Evolutionary conservation across 2,797 vertebrate species (phyloP).

Genomic region (Columba guinea): DNA sequence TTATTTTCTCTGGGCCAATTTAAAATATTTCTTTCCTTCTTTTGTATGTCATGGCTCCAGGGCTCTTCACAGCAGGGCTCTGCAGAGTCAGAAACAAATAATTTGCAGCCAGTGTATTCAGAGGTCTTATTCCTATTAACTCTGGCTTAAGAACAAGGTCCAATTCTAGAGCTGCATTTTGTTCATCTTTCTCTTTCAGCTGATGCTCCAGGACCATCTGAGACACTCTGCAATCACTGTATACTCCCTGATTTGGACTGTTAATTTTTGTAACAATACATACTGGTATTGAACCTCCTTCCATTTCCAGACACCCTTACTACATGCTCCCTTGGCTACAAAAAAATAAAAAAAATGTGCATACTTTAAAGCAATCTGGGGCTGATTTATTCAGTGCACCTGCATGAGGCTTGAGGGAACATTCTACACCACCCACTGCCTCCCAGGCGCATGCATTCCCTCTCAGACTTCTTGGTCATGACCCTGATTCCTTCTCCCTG

Average conservation of each 20-base stretch:
- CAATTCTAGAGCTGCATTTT: neutral
- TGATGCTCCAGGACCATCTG: neutral
- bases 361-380: conserved; percentile 39
- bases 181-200: neutral
- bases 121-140: neutral
- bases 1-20: conserved; percentile 33
- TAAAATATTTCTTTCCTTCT: neutral
- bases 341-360: neutral
- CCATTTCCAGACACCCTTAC: neutral
- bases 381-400: conserved; percentile 62
- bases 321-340: conserved; percentile 2
- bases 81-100: conserved; percentile 22
- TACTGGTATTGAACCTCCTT: neutral
- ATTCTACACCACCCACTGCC: neutral
- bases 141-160: neutral
- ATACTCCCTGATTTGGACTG: neutral
- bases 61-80: conserved; percentile 40
- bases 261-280: neutral
- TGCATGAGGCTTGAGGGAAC: conserved; percentile 39
- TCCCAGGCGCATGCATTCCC: neutral
- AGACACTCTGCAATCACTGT: neutral
- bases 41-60: neutral
- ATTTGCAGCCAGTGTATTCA: neutral
- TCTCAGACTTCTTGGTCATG: conserved; percentile 31
- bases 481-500: conserved; percentile 14